phyloP scores from a whole-genome alignment of 2,888 invertebrate genomes.

The Dendrolimus pini region DNA sequence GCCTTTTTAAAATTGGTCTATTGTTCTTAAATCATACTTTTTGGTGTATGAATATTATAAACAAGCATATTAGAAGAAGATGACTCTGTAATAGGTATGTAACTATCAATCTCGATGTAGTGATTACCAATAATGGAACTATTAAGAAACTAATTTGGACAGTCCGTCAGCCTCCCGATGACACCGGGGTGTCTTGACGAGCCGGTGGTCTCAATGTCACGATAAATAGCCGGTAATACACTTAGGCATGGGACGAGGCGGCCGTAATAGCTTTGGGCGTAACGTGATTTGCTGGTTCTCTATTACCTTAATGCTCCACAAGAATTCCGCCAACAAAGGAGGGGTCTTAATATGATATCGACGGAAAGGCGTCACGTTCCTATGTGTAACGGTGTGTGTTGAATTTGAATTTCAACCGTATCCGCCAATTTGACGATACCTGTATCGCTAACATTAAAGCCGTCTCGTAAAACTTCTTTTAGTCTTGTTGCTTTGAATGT shows the following conservation, averaged over 20 bases:
- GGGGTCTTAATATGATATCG: conserved; percentile 58
- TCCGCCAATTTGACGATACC: conserved; percentile 17
- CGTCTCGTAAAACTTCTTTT: conserved; percentile 20
- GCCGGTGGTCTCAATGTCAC: conserved; percentile 49
- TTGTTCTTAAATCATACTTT: too few species aligned
- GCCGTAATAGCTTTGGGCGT: conserved; percentile 52
- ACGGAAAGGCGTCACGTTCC: conserved; percentile 27
- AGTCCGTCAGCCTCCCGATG: conserved; percentile 33
- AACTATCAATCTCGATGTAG: conserved; percentile 10
- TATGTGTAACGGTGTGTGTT: conserved; percentile 28
- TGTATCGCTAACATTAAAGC: conserved; percentile 16
- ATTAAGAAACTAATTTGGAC: conserved; percentile 31
- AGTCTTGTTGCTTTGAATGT: conserved; percentile 13
- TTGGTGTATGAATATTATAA: too few species aligned
- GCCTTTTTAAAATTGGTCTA: too few species aligned
- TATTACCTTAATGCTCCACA: conserved; percentile 59
- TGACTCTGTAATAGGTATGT: background rate
- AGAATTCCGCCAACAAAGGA: conserved; percentile 60
- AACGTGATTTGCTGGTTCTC: conserved; percentile 63
- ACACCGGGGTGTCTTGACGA: conserved; percentile 34
- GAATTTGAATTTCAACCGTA: conserved; percentile 38
- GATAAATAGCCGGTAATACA: conserved; percentile 66
- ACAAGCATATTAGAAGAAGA: background rate
- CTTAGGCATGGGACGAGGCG: conserved; percentile 47
- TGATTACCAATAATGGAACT: conserved; percentile 28